Evolutionary conservation across 1,140 invertebrate species (phyloP), one percentile per base, ranked within the genome.

Genomic region (Chlorops oryzae): DNA sequence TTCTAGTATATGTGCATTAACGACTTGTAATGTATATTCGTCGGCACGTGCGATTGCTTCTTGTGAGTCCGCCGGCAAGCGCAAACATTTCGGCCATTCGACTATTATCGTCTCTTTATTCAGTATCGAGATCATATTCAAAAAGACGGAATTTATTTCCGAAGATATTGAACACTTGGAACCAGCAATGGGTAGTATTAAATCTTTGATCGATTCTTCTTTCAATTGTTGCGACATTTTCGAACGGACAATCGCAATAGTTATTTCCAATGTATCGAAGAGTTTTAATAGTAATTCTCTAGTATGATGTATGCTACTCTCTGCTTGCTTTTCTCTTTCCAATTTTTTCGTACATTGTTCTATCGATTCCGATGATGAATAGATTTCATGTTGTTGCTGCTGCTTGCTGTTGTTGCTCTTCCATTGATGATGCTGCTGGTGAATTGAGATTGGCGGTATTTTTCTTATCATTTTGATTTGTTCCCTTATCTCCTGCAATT

Each of bases 51-150:
- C 21, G 59, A 52, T 25, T 47, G 45, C 12, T 28, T 37, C 5
- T 37, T 47, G n/a, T 32, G 65, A 62, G 0, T 58, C 55, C 23
- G 65, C 66, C 4, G 59, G 58, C 13, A 72, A 59, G 42, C 58
- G 42, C 6, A 72, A 47, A 18, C 61, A 66, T 45, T 72, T 68
- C 10, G 62, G 58, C 70, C 70, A 72, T 41, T 72, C 69, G 17
- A 60, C 61, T 1, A 59, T 61, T 23, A 72, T 63, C 5, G 67
- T 35, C 32, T 72, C 66, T 10, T 72, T 72, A 50, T 72, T 65
- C 46, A 63, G 60, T n/a, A 66, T 68, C 3, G 67, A 59, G 6
- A 70, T 23, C 1, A 72, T 48, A 27, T 70, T 69, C 0, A 72
- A 45, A 18, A 72, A 72, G 1, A 66, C 58, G 0, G 54, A 57